phyloP scores from a whole-genome alignment of 2,797 vertebrate genomes.

The Margarornis squamiger region DNA sequence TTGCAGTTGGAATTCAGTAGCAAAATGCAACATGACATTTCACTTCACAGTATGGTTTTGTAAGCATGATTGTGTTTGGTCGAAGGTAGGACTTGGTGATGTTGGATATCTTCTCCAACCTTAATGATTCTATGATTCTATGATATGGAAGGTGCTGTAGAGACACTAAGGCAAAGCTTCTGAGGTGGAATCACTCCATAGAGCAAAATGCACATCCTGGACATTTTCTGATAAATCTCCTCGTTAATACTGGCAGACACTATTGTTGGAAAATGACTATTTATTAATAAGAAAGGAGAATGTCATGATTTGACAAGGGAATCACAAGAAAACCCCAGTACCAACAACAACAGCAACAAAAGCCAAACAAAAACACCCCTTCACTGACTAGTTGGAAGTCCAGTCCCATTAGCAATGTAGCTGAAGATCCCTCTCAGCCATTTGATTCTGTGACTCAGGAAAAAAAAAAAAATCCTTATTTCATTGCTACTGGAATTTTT shows the following conservation, averaged over 20 bases:
- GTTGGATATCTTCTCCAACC: background rate
- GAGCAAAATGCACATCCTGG: background rate
- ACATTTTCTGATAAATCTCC: background rate
- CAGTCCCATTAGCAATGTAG: background rate
- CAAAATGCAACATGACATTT: background rate
- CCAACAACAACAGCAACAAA: background rate
- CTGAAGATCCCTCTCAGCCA: background rate
- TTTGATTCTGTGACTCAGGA: background rate
- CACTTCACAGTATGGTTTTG: rapidly evolving
- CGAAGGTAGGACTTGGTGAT: rapidly evolving
- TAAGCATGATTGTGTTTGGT: background rate
- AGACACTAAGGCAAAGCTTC: background rate
- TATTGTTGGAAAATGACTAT: background rate
- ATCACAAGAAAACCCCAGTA: background rate
- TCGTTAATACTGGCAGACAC: background rate
- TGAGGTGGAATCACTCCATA: background rate
- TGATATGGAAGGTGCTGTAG: background rate
- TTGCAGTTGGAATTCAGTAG: background rate
- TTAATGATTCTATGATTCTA: background rate
- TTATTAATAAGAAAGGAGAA: background rate
- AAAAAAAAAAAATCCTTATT: background rate
- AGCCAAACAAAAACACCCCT: background rate
- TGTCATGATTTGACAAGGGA: background rate
- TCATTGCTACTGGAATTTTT: background rate
- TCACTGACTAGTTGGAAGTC: background rate